Conservation (phyloP, 2,888 invertebrate genomes). For the Agrotis exclamationis region DNA sequence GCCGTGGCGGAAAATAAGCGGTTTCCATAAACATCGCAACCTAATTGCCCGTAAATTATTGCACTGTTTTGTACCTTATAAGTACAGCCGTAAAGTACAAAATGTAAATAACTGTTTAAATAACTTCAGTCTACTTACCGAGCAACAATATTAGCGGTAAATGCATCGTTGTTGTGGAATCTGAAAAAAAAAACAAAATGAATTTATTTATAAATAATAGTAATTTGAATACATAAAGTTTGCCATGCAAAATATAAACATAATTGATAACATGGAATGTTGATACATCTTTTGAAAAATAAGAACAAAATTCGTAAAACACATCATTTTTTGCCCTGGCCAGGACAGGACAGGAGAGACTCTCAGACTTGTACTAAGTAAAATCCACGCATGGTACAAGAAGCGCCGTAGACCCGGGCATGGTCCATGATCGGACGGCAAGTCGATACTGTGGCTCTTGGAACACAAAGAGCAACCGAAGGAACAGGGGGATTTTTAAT, state of each 20-base stretch:
- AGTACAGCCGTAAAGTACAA: background rate
- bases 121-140: constrained; percentile 64
- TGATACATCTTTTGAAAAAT: no score
- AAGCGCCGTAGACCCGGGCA: no score
- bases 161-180: constrained; percentile 60
- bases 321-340: no score
- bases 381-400: no score
- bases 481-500: no score
- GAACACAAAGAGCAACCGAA: no score
- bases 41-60: constrained; percentile 47
- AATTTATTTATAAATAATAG: constrained; percentile 4
- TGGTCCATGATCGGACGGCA: no score
- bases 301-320: background rate
- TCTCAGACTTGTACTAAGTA: no score
- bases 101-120: constrained; percentile 5
- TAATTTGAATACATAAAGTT: background rate
- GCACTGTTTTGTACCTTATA: constrained; percentile 28
- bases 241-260: background rate
- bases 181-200: constrained; percentile 59
- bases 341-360: no score
- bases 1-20: constrained; percentile 38
- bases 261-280: background rate
- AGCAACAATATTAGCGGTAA: constrained; percentile 61
- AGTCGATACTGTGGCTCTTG: no score
- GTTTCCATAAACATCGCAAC: constrained; percentile 35